Base-by-base conservation (phyloP, 2,797 vertebrate genomes). In the Emydoidea blandingii region DNA sequence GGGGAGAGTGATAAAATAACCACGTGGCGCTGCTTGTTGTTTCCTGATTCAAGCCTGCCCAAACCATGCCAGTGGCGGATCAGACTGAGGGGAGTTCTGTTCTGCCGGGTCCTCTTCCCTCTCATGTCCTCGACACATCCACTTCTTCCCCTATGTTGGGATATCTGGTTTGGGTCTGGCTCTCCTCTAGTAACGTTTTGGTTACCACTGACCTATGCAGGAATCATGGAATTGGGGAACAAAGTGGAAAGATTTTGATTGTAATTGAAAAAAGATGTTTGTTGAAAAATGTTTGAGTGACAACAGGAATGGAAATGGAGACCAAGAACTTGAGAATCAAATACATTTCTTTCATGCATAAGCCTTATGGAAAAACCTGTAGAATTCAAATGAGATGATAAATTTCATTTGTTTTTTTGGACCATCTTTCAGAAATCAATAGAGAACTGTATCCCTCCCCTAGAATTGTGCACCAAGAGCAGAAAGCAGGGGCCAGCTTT, bases 1-100 rank as follows among this genome's bases (percentile, higher is more conserved):
- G 89, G 93, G 94, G 88, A 90, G 86, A 91, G 93, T 19, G 56
- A 93, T 90, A 91, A 91, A 89, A 93, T 90, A 91, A 87, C 89
- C 94, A 94, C 21, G 57, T 94, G 95, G 91, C 87, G 89, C 95
- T 91, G 80, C 1, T 0, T 49, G 21, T 74, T 65, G 79, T 74
- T 88, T 72, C 83, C 92, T 57, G 85, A 72, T 87, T 96, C 83
- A 23, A 2, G 68, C 81, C 79, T 91, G 91, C 87, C 92, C 86
- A 72, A 37, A 41, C 37, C n/a, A 72, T 72, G 37, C 65, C 65
- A 68, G 65, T 41, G 19, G n/a, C 12, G 19, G 21, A 41, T 41
- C 68, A 72, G 37, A 72, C 19, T 12, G n/a, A 72, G 19, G 8
- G 37, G 65, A 68, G 9, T n/a, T 68, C n/a, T 68, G 65, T 37